Percentiles rank a stretch among this genome's conserved stretches.
phyloP scores from a whole-genome alignment of 2,888 invertebrate genomes.

The Spilosoma lubricipeda region DNA sequence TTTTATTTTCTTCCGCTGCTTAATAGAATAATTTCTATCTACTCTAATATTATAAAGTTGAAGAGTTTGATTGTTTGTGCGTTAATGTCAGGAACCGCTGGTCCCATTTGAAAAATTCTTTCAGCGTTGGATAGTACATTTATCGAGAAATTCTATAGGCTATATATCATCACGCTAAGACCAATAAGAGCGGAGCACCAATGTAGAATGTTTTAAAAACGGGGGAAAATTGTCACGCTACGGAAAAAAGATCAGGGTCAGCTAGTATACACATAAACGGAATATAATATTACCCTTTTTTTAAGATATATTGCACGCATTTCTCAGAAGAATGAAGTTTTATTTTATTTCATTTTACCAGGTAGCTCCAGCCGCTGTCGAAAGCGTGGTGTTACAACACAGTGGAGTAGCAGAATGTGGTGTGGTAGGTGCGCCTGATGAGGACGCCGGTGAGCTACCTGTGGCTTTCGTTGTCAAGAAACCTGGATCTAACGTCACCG shows the following conservation, averaged over 20 bases:
- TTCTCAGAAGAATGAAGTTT: background rate
- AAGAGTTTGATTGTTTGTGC: too few species aligned
- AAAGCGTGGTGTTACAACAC: slow-evolving; percentile 90
- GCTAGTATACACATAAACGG: too few species aligned
- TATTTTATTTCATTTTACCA: slow-evolving; percentile 47
- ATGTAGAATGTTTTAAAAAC: too few species aligned
- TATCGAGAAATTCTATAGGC: too few species aligned
- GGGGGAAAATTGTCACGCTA: too few species aligned
- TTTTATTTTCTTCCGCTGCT: background rate
- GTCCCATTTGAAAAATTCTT: too few species aligned
- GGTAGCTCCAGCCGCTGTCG: slow-evolving; percentile 94
- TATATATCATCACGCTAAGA: too few species aligned
- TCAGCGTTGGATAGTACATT: too few species aligned
- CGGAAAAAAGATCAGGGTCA: too few species aligned
- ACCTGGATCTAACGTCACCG: slow-evolving; percentile 78
- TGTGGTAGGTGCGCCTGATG: slow-evolving; percentile 91
- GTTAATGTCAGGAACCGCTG: too few species aligned
- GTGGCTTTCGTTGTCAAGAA: slow-evolving; percentile 90
- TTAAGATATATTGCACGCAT: background rate
- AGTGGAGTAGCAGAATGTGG: slow-evolving; percentile 91
- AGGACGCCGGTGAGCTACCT: slow-evolving; percentile 91
- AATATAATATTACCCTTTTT: background rate
- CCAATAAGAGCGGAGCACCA: too few species aligned
- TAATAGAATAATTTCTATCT: background rate
- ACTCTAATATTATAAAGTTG: too few species aligned